Base-by-base conservation (phyloP, 2,797 vertebrate genomes). In the Siniperca obscura region DNA sequence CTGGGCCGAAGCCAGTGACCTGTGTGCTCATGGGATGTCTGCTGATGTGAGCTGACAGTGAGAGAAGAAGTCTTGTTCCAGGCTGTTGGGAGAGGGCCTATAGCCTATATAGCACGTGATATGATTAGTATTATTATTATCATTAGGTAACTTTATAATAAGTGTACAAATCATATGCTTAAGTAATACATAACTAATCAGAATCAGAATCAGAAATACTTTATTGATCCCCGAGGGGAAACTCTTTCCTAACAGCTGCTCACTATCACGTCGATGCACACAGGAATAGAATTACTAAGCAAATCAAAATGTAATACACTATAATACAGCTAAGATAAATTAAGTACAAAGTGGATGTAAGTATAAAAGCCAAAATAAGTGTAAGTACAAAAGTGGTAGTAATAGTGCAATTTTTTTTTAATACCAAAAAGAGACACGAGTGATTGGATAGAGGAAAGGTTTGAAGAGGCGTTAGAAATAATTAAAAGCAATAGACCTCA, bases 11-110 rank as follows among this genome's bases (percentile, higher is more conserved):
- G 30, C n/a, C 59, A 74, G 36, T 71, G 80, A 80, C 68, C 82
- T 67, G 70, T 22, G 3, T 52, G 53, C 30, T 73, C 46, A 67
- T 17, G 59, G 36, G 66, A 53, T 42, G 44, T 17, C 70, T 80
- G 27, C 57, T 80, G 74, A 86, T 67, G 67, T 27, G 74, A 36
- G 4, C 16, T 9, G 56, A 80, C 40, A 78, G 67, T 59, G 52
- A 75, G 11, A 52, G 7, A 7, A 34, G 16, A 44, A 62, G 40
- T 74, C 57, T 70, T 40, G 48, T 57, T 22, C 46, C 8, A 36
- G 14, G 12, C 57, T 16, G n/a, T 38, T 44, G 38, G 22, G 60
- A 59, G 30, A 70, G 42, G 48, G 19, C 6, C 38, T 12, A 3
- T 5, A 7, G 10, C 6, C 11, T 21, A 30, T 59, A 34, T 1